These are phyloP conservation scores for Homalodisca vitripennis DNA, from an alignment of 1,140 invertebrate species.

Conservation along the genomic window DNA sequence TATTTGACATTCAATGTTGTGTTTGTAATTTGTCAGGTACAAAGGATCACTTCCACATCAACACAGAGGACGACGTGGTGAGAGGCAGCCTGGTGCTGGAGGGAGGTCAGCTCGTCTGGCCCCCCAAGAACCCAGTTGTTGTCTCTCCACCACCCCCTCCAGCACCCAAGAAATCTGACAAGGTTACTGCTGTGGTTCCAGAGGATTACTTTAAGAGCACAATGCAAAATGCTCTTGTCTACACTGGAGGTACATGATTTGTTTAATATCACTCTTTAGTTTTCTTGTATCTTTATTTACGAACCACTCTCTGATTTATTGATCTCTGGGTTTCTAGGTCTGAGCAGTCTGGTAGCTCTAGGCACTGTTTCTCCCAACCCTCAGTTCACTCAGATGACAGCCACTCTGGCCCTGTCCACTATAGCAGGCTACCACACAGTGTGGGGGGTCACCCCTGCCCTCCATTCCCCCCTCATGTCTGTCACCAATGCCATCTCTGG, in stretches of 20 bases:
- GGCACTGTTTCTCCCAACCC: conserved; percentile 77
- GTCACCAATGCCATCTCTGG: conserved; percentile 92
- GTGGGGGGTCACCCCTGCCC: conserved; percentile 87
- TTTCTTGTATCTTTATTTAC: too few relatives aligned
- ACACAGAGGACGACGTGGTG: conserved; percentile 84
- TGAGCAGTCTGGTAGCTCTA: conserved; percentile 66
- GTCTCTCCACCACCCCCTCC: conserved; percentile 51
- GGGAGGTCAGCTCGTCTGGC: conserved; percentile 77
- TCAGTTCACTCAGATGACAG: conserved; percentile 84
- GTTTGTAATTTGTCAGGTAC: conserved; percentile 54
- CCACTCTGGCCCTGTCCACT: conserved; percentile 78
- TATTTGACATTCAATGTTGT: conserved; percentile 29
- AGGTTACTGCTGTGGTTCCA: conserved; percentile 37
- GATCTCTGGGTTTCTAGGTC: conserved; percentile 50
- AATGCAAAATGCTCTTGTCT: conserved; percentile 65
- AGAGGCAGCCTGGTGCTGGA: conserved; percentile 76
- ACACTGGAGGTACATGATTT: conserved; percentile 68
- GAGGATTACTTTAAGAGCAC: conserved; percentile 56
- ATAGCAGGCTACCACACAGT: conserved; percentile 90
- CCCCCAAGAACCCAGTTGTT: conserved; percentile 55
- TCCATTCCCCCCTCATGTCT: conserved; percentile 91
- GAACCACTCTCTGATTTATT: conserved; percentile 2
- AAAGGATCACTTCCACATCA: conserved; percentile 76
- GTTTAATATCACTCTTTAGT: too few relatives aligned
- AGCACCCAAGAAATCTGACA: conserved; percentile 48